phyloP scores from a whole-genome alignment of 2,113 vertebrate species.

The Ifrita kowaldi region DNA sequence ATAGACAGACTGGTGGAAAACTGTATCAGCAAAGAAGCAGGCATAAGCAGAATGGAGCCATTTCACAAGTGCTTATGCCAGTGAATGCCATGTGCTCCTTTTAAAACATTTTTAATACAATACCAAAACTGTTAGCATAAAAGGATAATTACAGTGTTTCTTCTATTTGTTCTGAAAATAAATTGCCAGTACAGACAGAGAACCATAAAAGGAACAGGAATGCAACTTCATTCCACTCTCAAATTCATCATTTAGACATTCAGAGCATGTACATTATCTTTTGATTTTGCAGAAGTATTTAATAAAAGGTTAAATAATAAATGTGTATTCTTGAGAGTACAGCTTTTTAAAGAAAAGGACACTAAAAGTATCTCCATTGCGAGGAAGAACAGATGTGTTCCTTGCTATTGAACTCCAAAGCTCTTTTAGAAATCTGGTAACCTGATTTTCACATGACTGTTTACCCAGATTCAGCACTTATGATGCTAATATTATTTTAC shows the following conservation, averaged over 20 bases:
- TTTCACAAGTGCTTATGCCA: conserved; percentile 2
- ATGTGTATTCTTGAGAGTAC: neutral
- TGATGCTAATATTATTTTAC: neutral
- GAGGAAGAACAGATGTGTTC: neutral
- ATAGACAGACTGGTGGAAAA: neutral
- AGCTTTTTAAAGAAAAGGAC: conserved; percentile 4
- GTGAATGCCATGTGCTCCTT: conserved; percentile 10
- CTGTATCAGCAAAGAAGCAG: neutral
- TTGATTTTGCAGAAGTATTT: neutral
- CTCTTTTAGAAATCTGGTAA: neutral
- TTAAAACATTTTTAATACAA: neutral
- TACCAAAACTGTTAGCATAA: conserved; percentile 6
- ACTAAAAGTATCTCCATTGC: neutral
- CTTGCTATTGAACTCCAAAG: neutral
- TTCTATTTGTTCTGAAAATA: conserved; percentile 44
- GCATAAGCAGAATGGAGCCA: neutral
- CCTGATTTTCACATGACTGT: neutral
- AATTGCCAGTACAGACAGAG: neutral
- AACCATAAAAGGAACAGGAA: conserved; percentile 53
- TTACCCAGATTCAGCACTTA: neutral
- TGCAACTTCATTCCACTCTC: neutral
- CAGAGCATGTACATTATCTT: neutral
- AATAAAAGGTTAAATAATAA: conserved; percentile 14
- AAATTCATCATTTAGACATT: neutral
- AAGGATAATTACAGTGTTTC: neutral